phyloP scores from a whole-genome alignment of 2,113 vertebrate genomes.

The Eleginops maclovinus region DNA sequence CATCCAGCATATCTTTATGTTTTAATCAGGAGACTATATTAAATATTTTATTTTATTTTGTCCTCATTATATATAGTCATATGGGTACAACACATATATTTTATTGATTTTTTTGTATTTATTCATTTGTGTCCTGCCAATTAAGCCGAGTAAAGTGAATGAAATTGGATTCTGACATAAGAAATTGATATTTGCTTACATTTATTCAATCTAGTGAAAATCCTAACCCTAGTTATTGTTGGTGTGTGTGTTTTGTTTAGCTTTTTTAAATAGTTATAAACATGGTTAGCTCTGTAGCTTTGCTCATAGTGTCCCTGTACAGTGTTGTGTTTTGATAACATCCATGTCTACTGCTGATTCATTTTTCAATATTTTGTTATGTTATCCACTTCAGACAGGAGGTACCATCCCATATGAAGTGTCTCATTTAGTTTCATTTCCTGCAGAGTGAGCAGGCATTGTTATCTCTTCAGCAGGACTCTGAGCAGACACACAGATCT shows the following conservation, averaged over 20 bases:
- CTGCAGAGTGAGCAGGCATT: constrained; percentile 26
- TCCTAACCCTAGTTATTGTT: neutral
- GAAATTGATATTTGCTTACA: neutral
- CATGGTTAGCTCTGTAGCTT: neutral
- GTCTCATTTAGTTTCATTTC: constrained; percentile 64
- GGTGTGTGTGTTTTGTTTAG: neutral
- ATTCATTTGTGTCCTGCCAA: no score
- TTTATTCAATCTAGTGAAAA: neutral
- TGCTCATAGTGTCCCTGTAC: neutral
- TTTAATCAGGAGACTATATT: no score
- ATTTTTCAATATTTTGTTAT: constrained; percentile 54
- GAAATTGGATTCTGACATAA: neutral
- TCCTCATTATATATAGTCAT: no score
- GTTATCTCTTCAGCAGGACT: constrained; percentile 48
- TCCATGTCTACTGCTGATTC: neutral
- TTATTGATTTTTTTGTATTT: no score
- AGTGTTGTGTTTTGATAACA: neutral
- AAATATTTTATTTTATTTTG: no score
- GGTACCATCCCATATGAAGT: constrained; percentile 24
- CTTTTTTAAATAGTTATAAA: neutral
- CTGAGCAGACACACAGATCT: constrained; percentile 32
- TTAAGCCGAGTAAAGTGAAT: no score
- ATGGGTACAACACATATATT: no score
- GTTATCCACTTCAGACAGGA: constrained; percentile 53
- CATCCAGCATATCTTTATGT: no score